These are phyloP conservation scores for Catocala nupta DNA, from an alignment of 2,888 invertebrate species.

Conservation along the genomic window DNA sequence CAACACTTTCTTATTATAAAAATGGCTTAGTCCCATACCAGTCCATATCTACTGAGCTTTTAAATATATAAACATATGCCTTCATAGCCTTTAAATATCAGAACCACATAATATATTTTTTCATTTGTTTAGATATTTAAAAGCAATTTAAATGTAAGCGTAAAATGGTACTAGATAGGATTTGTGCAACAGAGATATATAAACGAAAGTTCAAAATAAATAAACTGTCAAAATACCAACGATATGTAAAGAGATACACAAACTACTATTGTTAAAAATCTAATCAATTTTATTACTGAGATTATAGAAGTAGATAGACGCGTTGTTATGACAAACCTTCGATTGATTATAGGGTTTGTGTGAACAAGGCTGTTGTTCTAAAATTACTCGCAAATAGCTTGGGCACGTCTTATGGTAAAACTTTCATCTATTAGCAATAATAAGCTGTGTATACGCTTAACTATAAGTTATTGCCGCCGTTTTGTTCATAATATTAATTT, in stretches of 20 bases:
- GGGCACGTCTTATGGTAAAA: conserved; percentile 31
- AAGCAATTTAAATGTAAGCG: conserved; percentile 28
- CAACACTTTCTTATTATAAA: not conserved
- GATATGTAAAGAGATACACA: conserved; percentile 21
- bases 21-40: conserved; percentile 21
- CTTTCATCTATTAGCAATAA: conserved; percentile 38
- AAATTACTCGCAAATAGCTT: conserved; percentile 27
- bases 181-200: conserved; percentile 26
- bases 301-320: conserved; percentile 22
- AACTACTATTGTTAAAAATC: conserved; percentile 14
- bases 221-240: conserved; percentile 7
- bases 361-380: conserved; percentile 27
- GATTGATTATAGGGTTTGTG: conserved; percentile 28
- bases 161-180: conserved; percentile 26
- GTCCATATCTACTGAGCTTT: conserved; percentile 46
- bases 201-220: conserved; percentile 31
- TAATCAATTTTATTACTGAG: conserved; percentile 26
- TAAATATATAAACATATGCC: conserved; percentile 35
- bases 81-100: conserved; percentile 14
- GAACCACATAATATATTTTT: conserved; percentile 18
- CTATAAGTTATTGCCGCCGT: conserved; percentile 33
- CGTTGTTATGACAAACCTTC: conserved; percentile 39
- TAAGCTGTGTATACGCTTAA: conserved; percentile 51
- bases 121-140: conserved; percentile 41
- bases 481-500: conserved; percentile 11